Evolutionary conservation across 2,113 vertebrate species (phyloP).

Genomic region (Rhinolophus ferrumequinum): DNA sequence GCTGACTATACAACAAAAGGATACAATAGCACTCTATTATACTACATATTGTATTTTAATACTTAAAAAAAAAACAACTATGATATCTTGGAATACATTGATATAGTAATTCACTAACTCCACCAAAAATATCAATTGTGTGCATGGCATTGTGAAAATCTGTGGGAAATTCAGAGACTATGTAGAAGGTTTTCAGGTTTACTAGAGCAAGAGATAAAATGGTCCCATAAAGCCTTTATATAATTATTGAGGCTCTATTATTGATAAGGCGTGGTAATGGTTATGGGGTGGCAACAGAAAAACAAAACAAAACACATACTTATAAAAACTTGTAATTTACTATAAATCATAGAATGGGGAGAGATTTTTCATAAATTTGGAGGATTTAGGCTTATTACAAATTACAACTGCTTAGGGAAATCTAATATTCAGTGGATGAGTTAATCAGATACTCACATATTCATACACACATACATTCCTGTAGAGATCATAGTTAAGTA

Average conservation of each 20-base stretch:
- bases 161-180: neutral
- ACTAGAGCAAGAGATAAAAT: neutral
- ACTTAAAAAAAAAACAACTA: neutral
- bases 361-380: neutral
- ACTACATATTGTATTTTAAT: neutral
- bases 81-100: neutral
- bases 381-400: neutral
- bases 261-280: neutral
- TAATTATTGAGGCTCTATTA: neutral
- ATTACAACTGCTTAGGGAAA: neutral
- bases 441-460: neutral
- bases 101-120: neutral
- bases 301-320: neutral
- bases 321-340: neutral
- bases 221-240: neutral
- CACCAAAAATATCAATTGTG: neutral
- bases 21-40: neutral
- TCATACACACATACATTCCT: neutral
- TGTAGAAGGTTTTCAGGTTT: neutral
- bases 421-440: neutral
- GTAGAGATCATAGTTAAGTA: neutral
- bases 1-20: neutral
- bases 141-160: neutral
- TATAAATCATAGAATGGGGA: neutral
- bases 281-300: neutral